A percentile compares a stretch with the other conserved stretches of the same genome.
Conservation (phyloP, 2,113 vertebrate species). For the Chaenogobius annularis region DNA sequence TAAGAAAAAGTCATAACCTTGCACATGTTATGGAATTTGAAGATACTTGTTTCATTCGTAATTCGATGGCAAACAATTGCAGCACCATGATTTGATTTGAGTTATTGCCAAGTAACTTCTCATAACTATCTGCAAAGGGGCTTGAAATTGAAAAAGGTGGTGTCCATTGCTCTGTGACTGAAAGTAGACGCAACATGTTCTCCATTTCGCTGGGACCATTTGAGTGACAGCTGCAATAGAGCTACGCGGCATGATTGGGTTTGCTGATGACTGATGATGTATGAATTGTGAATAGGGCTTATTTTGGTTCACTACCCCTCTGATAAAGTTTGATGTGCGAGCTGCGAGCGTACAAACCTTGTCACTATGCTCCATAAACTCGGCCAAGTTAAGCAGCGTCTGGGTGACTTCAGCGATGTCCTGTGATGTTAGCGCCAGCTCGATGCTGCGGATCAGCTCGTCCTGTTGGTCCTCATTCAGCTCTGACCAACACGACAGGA, state of each 20-base stretch:
- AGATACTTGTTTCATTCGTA: not conserved
- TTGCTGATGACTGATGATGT: conserved; percentile 1
- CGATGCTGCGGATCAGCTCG: conserved; percentile 96
- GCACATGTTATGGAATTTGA: no score
- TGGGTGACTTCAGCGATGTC: conserved; percentile 98
- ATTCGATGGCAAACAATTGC: not conserved
- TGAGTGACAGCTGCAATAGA: not conserved
- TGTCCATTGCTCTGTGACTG: not conserved
- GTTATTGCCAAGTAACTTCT: not conserved
- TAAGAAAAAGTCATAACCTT: not conserved
- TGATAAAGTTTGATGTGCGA: not conserved
- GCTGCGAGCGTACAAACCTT: conserved; percentile 79
- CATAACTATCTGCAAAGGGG: not conserved
- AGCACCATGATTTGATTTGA: not conserved
- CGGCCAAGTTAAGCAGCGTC: conserved; percentile 94
- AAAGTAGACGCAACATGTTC: not conserved
- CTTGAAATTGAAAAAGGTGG: not conserved
- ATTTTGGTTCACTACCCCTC: not conserved
- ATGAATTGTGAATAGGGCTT: not conserved
- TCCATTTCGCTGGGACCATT: not conserved
- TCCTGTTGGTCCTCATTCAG: conserved; percentile 98
- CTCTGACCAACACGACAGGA: conserved; percentile 98
- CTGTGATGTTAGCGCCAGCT: conserved; percentile 93
- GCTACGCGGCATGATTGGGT: not conserved
- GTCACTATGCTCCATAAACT: conserved; percentile 99